Base-by-base conservation (phyloP, 1,140 invertebrate genomes). In the Daktulosphaira vitifoliae region DNA sequence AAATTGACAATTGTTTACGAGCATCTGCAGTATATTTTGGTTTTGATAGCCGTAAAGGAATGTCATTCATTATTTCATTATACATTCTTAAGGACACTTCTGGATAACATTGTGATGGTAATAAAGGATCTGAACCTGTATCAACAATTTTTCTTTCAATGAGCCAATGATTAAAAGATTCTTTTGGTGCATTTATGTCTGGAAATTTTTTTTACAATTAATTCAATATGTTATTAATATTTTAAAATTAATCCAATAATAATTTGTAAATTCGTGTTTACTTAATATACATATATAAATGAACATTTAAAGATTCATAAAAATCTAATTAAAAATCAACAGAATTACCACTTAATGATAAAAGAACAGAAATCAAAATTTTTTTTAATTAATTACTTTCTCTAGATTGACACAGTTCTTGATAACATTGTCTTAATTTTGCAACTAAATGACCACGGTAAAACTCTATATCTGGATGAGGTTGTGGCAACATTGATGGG, bases 1-100 rank as follows among this genome's bases (percentile, higher is more conserved):
- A 98, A 42, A 89, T 83, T 7, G 90, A 92, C 1, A 98, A 76
- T 73, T 97, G 94, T 75, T 96, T 96, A n/a, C 93, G 80, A 0
- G 94, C 93, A 78, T 98, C 94, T 5, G 89, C 90, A 7, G 91
- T 93, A 73, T 92, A 96, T 75, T 96, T 96, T 9, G 94, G 92
- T 74, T 91, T 86, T 6, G 92, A 83, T 46, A 98, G 81, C 78
- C 96, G 96, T 29, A 98, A 92, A 0, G 95, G 95, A 71, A 98
- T 95, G 75, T 98, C 94, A 75, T 96, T 93, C 92, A 98, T 96
- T 26, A 98, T 96, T 79, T 97, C 95, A 64, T 90, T 84, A 75
- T 94, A 96, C 92, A 98, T 95, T 4, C 90, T 90, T 73, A 87
- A 82, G 1, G 93, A 96, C 68, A 97, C 87, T 76, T 96, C 93